Evolutionary conservation across 2,113 vertebrate species (phyloP), one percentile per base, ranked within the genome.

Genomic region (Mastomys natalensis): DNA sequence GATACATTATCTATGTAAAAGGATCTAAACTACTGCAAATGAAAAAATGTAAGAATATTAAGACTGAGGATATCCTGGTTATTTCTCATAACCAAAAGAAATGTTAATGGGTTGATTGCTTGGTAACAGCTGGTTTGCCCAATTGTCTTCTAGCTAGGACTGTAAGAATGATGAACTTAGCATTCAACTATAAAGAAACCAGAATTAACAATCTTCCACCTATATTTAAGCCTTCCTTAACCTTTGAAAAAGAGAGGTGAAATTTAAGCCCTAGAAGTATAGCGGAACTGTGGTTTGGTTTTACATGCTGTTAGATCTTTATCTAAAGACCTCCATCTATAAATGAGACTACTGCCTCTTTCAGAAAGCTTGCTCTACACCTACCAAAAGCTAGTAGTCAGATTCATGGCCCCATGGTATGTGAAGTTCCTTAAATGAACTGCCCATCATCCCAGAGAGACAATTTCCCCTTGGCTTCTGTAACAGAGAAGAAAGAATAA

Each of bases 401-500:
- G 77, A 45, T 58, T 70, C 84, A 87, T 82, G 66, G 11, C 31
- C 45, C 66, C 48, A 26, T 64, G 34, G 51, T 76, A 2, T 26
- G 5, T 86, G 34, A 45, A 93, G 66, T 19, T 87, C 51, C 64
- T 92, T 91, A 93, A 91, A 66, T 58, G 89, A 88, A 84, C n/a
- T 73, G 45, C 40, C 70, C 70, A 12, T 91, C 80, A 95, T 93
- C 64, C 76, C 40, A 34, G 89, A 93, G 82, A 93, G 64, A 51
- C 73, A 77, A 89, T 90, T 90, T 96, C 90, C 74, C 78, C 48
- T 58, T 90, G 53, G 37, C 43, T 97, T 93, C 81, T 92, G 78
- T 93, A 96, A 92, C 40, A 81, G 84, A 90, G 76, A 51, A 91
- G 40, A 93, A 96, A 96, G 58, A 96, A 94, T 95, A 94, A 91